Evolutionary conservation across 2,888 invertebrate species (phyloP), one percentile per base, ranked within the genome.

Genomic region (Diarsia dahlii): DNA sequence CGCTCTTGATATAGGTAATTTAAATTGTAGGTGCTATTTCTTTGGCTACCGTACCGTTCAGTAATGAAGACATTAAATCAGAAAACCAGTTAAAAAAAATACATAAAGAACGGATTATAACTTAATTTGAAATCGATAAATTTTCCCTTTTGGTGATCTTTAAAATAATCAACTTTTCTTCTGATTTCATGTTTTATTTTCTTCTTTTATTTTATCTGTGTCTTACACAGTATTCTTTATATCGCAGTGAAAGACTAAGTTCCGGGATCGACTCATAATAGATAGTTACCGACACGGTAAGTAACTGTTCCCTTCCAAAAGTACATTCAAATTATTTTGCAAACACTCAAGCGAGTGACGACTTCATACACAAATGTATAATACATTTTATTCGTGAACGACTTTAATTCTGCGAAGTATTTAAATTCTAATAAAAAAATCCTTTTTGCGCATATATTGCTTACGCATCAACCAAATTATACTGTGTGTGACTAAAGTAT

Each of bases 1-100:
- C 58, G 68, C 50, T 56, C 50, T 66, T 56, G 71, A 56, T 48
- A 60, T 84, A n/a, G n/a, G n/a, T n/a, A 69, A 71, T 82, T 81
- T 69, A 72, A 81, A 74, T 74, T 71, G 34, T 46, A 34, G 34
- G 28, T 66, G 52, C 56, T 48, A 58, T 69, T 73, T 79, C 60
- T 71, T 72, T n/a, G 23, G n/a, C 46, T 58, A 60, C 52, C 20
- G 13, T 5, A 18, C 52, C 15, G 18, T 60, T 60, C 60, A 58
- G 28, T 58, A 28, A 15, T 58, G 8, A 58, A 58, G 58, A 28
- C 58, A 28, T 56, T 23, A 23, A 23, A 13, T 3, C 54, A n/a
- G n/a, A 56, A 56, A 28, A 28, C 28, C 28, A 28, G 28, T 28
- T 28, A 28, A 28, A 28, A 28, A 28, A 28, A 28, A 28, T 28